Base-by-base conservation (phyloP, 1,140 invertebrate species). In the Scylla paramamosain region DNA sequence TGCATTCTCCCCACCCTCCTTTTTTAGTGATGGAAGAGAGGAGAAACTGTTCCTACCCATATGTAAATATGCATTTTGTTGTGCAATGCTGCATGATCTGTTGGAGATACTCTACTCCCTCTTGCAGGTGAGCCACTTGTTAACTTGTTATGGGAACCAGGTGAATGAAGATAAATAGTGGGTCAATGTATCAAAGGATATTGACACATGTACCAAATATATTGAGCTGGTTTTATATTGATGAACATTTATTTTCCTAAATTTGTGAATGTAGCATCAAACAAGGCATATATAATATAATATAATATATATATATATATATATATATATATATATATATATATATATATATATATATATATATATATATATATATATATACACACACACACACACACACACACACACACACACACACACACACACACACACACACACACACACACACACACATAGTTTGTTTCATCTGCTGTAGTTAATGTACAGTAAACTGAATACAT, bases 211-310 rank as follows among this genome's bases (percentile, higher is more conserved):
- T 25, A n/a, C 16, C 20, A 77, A 77, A 77, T 77, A 77, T 77
- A 77, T 77, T 77, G n/a, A 77, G n/a, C 67, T n/a, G 20, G 67
- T 77, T 77, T 77, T 77, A n/a, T 77, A 77, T 77, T 77, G 67
- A n/a, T 7, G 67, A 77, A 77, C 20, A 77, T 77, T 77, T 77
- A 77, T 77, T 77, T 77, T 77, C 67, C 67, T n/a, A 77, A 77
- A 77, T 77, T 25, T 77, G 67, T 77, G 67, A 77, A n/a, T 25
- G n/a, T 77, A 77, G 20, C 67, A 77, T 77, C 8, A 7, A n/a
- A 77, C 20, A 77, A 77, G 67, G 52, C 1, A 14, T 59, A 59
- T 59, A 59, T 59, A n/a, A n/a, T n/a, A n/a, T n/a, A n/a, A 59
- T 59, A 20, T 39, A 39, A 39, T 39, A 39, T 39, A 39, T 39